Evolutionary conservation across 2,888 invertebrate species (phyloP).

Genomic region (Drosophila robusta): DNA sequence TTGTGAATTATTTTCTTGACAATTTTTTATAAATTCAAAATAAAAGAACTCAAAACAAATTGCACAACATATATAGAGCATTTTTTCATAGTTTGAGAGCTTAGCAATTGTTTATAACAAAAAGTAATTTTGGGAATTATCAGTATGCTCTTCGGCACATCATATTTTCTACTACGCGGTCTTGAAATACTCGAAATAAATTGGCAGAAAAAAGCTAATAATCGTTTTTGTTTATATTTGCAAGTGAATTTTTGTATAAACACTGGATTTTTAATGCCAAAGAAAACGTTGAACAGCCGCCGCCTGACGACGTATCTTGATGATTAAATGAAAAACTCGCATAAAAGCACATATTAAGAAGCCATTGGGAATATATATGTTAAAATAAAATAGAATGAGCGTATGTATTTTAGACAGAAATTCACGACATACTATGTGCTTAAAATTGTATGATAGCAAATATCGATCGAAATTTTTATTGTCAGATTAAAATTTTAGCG

Average conservation of each 20-base stretch:
- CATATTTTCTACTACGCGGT: slow-evolving; percentile 13
- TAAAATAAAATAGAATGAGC: not conserved
- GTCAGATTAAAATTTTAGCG: not conserved
- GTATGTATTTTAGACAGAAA: not conserved
- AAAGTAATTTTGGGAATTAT: slow-evolving; percentile 8
- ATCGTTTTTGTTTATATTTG: slow-evolving; percentile 60
- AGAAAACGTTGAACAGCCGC: slow-evolving; percentile 60
- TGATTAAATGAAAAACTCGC: slow-evolving; percentile 35
- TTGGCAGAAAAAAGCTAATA: slow-evolving; percentile 57
- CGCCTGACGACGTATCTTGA: slow-evolving; percentile 27
- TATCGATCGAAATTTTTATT: not conserved
- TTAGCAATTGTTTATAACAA: slow-evolving; percentile 20
- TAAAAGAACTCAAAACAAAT: not conserved
- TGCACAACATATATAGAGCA: not conserved
- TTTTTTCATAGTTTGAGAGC: not conserved
- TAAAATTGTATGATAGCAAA: no score
- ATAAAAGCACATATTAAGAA: slow-evolving; percentile 49
- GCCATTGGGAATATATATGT: slow-evolving; percentile 37
- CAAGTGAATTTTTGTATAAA: slow-evolving; percentile 53
- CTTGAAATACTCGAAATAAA: slow-evolving; percentile 10
- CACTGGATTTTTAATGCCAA: slow-evolving; percentile 61
- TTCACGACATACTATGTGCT: not conserved
- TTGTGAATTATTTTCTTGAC: not conserved
- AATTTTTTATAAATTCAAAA: not conserved
- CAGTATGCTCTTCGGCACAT: slow-evolving; percentile 8